Evolutionary conservation across 2,888 invertebrate species (phyloP).

Genomic region (Druceiella hillmani): DNA sequence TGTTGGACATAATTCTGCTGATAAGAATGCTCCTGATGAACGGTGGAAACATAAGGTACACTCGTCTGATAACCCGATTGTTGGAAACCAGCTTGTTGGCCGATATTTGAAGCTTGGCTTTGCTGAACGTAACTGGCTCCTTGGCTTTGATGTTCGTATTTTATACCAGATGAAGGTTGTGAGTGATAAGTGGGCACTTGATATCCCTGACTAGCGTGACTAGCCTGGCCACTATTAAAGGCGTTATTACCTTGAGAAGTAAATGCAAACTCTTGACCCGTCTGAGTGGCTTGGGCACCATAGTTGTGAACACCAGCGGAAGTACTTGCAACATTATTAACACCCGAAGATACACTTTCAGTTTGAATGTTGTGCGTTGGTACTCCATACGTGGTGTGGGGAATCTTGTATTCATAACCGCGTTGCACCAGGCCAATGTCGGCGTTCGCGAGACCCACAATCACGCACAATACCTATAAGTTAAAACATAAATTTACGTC

Average conservation of each 20-base stretch:
- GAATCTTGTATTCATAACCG: slow-evolving; percentile 41
- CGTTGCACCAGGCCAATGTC: slow-evolving; percentile 34
- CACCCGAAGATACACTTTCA: no score
- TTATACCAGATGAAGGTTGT: neutral
- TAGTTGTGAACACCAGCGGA: no score
- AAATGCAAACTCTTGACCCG: no score
- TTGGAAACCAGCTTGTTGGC: neutral
- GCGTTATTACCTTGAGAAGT: no score
- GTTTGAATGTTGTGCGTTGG: slow-evolving; percentile 35
- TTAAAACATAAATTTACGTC: no score
- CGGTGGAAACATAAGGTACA: slow-evolving; percentile 20
- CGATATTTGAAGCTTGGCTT: slow-evolving; percentile 4
- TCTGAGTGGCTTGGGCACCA: no score
- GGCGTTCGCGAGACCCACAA: slow-evolving; percentile 33
- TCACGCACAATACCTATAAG: slow-evolving; percentile 35
- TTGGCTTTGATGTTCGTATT: neutral
- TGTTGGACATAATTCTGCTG: slow-evolving; percentile 65
- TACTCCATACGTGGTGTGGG: slow-evolving; percentile 39
- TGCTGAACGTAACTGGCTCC: neutral
- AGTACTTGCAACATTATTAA: no score
- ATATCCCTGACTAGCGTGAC: neutral
- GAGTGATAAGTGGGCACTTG: neutral
- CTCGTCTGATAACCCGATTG: neutral
- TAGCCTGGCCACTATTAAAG: no score
- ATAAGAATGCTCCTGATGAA: slow-evolving; percentile 28